A percentile compares a stretch with the other conserved stretches of the same genome.
These are phyloP conservation scores for Athetis lepigone DNA, from an alignment of 2,888 invertebrate genomes.

Conservation along the genomic window DNA sequence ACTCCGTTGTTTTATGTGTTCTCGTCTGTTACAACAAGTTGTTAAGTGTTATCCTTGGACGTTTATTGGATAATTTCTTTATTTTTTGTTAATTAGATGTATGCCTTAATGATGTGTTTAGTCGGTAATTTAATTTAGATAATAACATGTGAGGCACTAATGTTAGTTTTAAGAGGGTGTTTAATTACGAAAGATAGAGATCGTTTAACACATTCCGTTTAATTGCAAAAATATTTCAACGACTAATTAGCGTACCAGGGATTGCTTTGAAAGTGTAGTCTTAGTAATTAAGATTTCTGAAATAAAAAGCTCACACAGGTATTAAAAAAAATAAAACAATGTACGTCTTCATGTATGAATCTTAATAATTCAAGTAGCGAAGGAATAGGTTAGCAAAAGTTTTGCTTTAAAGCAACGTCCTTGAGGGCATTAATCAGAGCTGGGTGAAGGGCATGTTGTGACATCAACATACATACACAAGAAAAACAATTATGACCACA, in stretches of 20 bases:
- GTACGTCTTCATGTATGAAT: not conserved
- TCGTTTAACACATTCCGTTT: conserved; percentile 24
- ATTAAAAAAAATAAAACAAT: conserved; percentile 7
- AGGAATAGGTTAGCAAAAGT: not conserved
- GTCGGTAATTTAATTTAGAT: conserved; percentile 7
- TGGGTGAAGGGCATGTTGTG: conserved; percentile 19
- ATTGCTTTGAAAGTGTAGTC: conserved; percentile 12
- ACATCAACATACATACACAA: conserved; percentile 33
- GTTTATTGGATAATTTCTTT: conserved; percentile 12
- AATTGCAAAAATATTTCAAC: conserved; percentile 20
- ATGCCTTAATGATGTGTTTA: conserved; percentile 18
- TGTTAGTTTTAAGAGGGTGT: conserved; percentile 25
- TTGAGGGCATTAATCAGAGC: conserved; percentile 11
- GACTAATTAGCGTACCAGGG: conserved; percentile 9
- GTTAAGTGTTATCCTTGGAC: conserved; percentile 33
- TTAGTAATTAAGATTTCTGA: conserved; percentile 4
- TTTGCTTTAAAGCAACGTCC: not conserved
- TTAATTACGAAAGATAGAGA: conserved; percentile 45
- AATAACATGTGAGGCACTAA: not conserved
- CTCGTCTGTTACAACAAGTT: conserved; percentile 10
- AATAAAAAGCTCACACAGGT: not conserved
- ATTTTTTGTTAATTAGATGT: not conserved
- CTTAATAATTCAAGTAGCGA: not conserved
- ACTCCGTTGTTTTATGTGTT: not conserved
- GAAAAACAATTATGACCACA: conserved; percentile 3